A percentile compares a stretch with the other conserved stretches of the same genome.
These are phyloP conservation scores for Cryptoleucopteryx plumbea DNA, from an alignment of 2,113 vertebrate genomes.

Conservation along the genomic window DNA sequence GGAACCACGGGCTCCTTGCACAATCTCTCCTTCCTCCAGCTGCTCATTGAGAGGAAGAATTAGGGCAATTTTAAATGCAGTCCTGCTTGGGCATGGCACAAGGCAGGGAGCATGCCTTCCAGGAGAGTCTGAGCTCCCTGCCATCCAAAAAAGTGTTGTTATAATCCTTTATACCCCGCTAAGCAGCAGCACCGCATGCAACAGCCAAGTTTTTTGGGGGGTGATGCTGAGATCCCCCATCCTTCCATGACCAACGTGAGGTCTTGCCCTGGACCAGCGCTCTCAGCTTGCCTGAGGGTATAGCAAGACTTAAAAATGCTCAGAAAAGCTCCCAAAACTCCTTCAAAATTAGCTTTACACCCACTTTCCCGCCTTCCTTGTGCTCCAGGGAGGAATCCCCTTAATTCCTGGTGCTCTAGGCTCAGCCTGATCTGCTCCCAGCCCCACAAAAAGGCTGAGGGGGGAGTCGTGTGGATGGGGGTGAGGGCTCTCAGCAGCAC, in stretches of 20 bases:
- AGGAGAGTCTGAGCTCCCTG: background rate
- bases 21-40: background rate
- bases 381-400: background rate
- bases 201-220: background rate
- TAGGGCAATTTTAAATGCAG: background rate
- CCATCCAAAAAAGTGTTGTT: background rate
- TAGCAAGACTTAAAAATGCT: background rate
- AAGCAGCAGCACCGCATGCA: background rate
- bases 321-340: background rate
- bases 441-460: background rate
- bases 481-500: background rate
- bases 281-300: background rate
- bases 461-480: rapidly evolving
- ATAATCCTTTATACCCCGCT: background rate
- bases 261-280: background rate
- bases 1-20: background rate
- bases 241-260: rapidly evolving
- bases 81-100: background rate
- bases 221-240: background rate
- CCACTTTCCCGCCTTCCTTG: rapidly evolving
- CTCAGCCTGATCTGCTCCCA: background rate
- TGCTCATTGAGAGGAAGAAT: background rate
- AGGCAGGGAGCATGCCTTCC: background rate
- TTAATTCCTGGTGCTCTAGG: background rate
- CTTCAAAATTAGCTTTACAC: background rate